phyloP scores from a whole-genome alignment of 1,140 invertebrate genomes.

The Notospermus geniculatus region DNA sequence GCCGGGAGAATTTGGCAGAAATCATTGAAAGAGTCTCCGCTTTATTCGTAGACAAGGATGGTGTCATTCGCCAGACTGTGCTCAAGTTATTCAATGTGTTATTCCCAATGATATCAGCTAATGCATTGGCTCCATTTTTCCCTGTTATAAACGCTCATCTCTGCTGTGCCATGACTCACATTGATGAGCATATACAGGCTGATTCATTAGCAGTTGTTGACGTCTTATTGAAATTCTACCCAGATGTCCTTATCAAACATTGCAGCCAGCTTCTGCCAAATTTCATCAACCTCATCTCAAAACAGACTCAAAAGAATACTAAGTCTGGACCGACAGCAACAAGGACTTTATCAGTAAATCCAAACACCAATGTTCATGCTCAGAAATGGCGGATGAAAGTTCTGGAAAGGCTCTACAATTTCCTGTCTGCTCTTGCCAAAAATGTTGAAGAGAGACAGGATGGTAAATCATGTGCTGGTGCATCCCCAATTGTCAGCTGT shows the following conservation, averaged over 20 bases:
- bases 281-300: conserved; percentile 73
- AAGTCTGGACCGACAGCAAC: conserved; percentile 20
- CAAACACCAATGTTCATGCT: conserved; percentile 36
- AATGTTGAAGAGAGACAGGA: conserved; percentile 1
- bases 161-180: conserved; percentile 82
- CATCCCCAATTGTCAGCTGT: background rate
- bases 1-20: conserved; percentile 65
- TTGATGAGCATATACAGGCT: conserved; percentile 73
- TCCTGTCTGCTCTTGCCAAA: conserved; percentile 23
- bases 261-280: conserved; percentile 70
- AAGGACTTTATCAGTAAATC: conserved; percentile 33
- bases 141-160: conserved; percentile 73
- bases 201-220: conserved; percentile 76
- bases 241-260: conserved; percentile 63
- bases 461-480: background rate
- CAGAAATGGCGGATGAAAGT: conserved; percentile 42
- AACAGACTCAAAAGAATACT: conserved; percentile 22
- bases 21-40: conserved; percentile 69
- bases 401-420: conserved; percentile 33
- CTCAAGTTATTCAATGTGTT: conserved; percentile 68
- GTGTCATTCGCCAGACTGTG: conserved; percentile 66
- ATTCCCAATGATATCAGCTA: conserved; percentile 57
- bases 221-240: conserved; percentile 62
- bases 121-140: conserved; percentile 66
- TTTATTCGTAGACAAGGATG: conserved; percentile 71